These are phyloP conservation scores for Eupeodes corollae DNA, from an alignment of 1,140 invertebrate genomes.

Conservation along the genomic window DNA sequence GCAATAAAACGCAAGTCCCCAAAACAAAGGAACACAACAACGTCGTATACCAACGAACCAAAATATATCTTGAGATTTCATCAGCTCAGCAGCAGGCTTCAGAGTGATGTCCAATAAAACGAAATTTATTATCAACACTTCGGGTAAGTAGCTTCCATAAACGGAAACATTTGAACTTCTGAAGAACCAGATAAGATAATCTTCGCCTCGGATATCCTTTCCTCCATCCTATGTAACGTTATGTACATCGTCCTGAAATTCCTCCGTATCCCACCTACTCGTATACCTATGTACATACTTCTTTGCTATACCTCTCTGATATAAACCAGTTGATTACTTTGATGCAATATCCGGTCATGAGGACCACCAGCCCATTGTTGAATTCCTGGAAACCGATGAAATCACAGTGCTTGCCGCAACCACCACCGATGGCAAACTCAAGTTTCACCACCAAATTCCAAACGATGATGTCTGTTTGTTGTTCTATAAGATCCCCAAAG, in stretches of 20 bases:
- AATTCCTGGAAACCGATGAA: slow-evolving; percentile 36
- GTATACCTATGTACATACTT: background rate
- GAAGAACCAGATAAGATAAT: background rate
- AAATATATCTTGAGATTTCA: no score
- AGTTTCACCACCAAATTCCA: slow-evolving; percentile 36
- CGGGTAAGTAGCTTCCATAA: background rate
- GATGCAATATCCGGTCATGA: slow-evolving; percentile 15
- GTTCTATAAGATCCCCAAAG: slow-evolving; percentile 37
- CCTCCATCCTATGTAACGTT: background rate
- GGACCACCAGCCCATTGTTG: slow-evolving; percentile 25
- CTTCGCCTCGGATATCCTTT: background rate
- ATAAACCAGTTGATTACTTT: slow-evolving; percentile 28
- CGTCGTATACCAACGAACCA: no score
- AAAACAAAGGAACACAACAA: no score
- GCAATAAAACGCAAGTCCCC: no score
- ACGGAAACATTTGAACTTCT: background rate
- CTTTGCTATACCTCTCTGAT: background rate
- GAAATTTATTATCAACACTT: slow-evolving; percentile 6
- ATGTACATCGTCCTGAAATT: background rate
- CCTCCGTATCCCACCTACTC: background rate
- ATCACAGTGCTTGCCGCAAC: slow-evolving; percentile 33
- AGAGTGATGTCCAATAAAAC: slow-evolving; percentile 4
- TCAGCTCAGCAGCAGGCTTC: background rate
- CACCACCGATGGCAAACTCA: slow-evolving; percentile 30
- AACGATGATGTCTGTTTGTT: slow-evolving; percentile 35